phyloP scores from a whole-genome alignment of 1,140 invertebrate genomes.

The Saccostrea glomerata region DNA sequence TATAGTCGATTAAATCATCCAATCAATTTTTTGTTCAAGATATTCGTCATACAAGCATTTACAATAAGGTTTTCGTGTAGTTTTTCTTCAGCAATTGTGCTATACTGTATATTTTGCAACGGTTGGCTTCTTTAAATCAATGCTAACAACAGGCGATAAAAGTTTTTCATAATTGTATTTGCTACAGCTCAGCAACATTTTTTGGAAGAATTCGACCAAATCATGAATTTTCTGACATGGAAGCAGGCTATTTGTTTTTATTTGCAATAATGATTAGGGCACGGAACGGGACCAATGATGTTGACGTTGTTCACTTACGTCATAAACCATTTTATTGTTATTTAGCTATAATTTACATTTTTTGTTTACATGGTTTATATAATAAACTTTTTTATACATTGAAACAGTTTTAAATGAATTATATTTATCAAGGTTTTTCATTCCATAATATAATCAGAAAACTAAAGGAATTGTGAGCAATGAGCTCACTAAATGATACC shows the following conservation, averaged over 20 bases:
- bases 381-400: slow-evolving; percentile 33
- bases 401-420: not conserved
- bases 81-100: not conserved
- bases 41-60: not conserved
- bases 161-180: no score
- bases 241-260: slow-evolving; percentile 11
- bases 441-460: no score
- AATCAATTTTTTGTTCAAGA: not conserved
- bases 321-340: slow-evolving; percentile 21
- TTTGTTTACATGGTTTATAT: slow-evolving; percentile 31
- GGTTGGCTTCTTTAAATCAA: not conserved
- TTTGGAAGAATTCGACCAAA: not conserved
- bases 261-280: not conserved
- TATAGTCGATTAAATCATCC: slow-evolving; percentile 60
- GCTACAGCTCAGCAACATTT: not conserved
- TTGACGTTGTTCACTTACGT: not conserved
- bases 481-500: no score
- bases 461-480: no score
- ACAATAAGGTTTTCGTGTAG: not conserved
- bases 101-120: not conserved
- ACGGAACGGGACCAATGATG: slow-evolving; percentile 11
- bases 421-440: not conserved
- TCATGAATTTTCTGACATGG: not conserved
- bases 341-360: slow-evolving; percentile 29
- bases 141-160: no score